A percentile compares a stretch with the other conserved stretches of the same genome.
phyloP scores from a whole-genome alignment of 2,888 invertebrate genomes.

The Nomada goodeniana region DNA sequence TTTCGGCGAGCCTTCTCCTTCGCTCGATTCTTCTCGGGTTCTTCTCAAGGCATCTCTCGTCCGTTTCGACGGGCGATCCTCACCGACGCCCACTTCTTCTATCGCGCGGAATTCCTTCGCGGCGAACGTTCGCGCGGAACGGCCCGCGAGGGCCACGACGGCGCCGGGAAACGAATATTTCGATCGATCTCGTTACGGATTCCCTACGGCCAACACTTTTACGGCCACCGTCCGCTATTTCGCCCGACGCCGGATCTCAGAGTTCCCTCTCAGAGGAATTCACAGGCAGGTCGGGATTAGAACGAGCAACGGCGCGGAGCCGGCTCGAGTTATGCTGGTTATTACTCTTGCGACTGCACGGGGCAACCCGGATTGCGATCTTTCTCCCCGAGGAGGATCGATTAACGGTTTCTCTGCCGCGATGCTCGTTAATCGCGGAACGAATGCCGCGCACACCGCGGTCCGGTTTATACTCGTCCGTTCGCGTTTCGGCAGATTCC shows the following conservation, averaged over 20 bases:
- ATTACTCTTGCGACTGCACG: too few species aligned
- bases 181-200: constrained; percentile 1
- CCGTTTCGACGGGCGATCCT: constrained; percentile 13
- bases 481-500: too few species aligned
- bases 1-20: constrained; percentile 37
- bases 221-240: background rate
- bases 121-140: background rate
- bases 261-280: background rate
- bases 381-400: background rate
- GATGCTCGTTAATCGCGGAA: background rate
- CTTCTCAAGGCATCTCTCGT: background rate
- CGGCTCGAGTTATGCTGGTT: too few species aligned
- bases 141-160: too few species aligned
- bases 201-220: background rate
- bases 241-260: background rate
- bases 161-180: background rate
- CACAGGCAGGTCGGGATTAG: background rate
- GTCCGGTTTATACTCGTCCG: too few species aligned
- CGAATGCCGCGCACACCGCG: too few species aligned
- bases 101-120: background rate
- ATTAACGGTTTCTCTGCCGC: too few species aligned
- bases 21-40: background rate
- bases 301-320: background rate
- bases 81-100: background rate
- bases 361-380: background rate